phyloP scores from a whole-genome alignment of 2,888 invertebrate species.

The Brachyptera putata region DNA sequence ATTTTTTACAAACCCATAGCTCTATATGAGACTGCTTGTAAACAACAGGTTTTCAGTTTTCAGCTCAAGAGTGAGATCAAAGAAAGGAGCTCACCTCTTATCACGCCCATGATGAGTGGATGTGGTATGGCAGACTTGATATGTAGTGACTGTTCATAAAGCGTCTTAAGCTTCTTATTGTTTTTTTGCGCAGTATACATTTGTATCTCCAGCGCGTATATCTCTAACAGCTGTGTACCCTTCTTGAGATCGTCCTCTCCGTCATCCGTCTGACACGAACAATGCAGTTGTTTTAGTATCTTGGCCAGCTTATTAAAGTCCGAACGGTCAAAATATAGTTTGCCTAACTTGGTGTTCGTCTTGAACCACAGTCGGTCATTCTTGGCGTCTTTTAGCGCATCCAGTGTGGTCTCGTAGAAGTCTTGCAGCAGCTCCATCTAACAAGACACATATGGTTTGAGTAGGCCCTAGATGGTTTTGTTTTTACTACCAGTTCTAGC shows the following conservation, averaged over 20 bases:
- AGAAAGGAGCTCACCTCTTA: slow-evolving; percentile 81
- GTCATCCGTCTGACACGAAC: slow-evolving; percentile 96
- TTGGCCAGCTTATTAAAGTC: slow-evolving; percentile 93
- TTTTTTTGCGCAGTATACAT: slow-evolving; percentile 99
- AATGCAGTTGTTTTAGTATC: slow-evolving; percentile 94
- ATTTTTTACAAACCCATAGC: too few relatives aligned
- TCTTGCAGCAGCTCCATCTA: slow-evolving; percentile 97
- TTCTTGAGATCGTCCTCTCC: slow-evolving; percentile 97
- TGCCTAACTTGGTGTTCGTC: slow-evolving; percentile 98
- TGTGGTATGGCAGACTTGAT: slow-evolving; percentile 99
- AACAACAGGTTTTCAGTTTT: too few relatives aligned
- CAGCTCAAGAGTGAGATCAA: neutral
- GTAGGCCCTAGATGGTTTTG: neutral
- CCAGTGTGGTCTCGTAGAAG: slow-evolving; percentile 95
- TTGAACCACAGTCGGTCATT: slow-evolving; percentile 99
- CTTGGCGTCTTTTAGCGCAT: slow-evolving; percentile 94
- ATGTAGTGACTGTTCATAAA: slow-evolving; percentile 97
- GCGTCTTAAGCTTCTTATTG: slow-evolving; percentile 92
- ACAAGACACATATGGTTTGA: slow-evolving; percentile 33
- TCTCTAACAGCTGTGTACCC: slow-evolving; percentile 95
- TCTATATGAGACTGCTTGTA: too few relatives aligned
- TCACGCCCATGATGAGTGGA: slow-evolving; percentile 99
- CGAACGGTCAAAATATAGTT: slow-evolving; percentile 93
- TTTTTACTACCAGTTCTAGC: too few relatives aligned
- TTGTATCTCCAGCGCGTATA: slow-evolving; percentile 98